Evolutionary conservation across 2,113 vertebrate genomes (phyloP), one percentile per base, ranked within the genome.

Genomic region (Upupa epops): DNA sequence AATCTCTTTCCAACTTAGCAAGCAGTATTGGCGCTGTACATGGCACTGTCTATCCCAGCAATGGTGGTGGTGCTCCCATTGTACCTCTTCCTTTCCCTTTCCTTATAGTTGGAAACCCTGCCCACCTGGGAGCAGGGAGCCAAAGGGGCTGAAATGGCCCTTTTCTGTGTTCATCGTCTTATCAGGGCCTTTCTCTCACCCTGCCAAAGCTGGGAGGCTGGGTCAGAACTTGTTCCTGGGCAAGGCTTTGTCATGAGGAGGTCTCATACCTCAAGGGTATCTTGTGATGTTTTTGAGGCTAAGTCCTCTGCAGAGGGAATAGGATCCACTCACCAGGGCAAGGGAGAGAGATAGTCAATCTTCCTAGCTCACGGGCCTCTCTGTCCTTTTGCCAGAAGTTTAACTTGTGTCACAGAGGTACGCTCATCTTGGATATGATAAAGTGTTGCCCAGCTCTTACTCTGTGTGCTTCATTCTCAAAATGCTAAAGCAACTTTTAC

Each of bases 221-320:
- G 42, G 13, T 52, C 75, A 40, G 22, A 66, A 34, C 18, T 42
- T 51, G 74, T 36, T 77, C 36, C 32, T 58, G 32, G 31, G 36
- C 40, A 31, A 65, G 28, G 60, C 79, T 80, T 63, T 52, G 59
- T 56, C n/a, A 2, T 11, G 32, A 64, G 79, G 34, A 79, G 58
- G 12, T 21, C 36, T 77, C 4, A 0, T 13, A 42, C 22, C 2
- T 18, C 13, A 31, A 3, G 17, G 6, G 54, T 40, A 46, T 52
- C 0, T n/a, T n/a, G n/a, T n/a, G 0, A 1, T 40, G 28, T 58
- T 4, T 1, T 51, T 51, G 37, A 19, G 25, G 13, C 37, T 86
- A 7, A 60, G 58, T 56, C 31, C 15, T 77, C 12, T 13, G 1
- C 21, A 49, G 48, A 37, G 13, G 73, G 24, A 75, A 29, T 8